A percentile compares a stretch with the other conserved stretches of the same genome.
These are phyloP conservation scores for Gerris buenoi DNA, from an alignment of 1,140 invertebrate genomes.

Conservation along the genomic window DNA sequence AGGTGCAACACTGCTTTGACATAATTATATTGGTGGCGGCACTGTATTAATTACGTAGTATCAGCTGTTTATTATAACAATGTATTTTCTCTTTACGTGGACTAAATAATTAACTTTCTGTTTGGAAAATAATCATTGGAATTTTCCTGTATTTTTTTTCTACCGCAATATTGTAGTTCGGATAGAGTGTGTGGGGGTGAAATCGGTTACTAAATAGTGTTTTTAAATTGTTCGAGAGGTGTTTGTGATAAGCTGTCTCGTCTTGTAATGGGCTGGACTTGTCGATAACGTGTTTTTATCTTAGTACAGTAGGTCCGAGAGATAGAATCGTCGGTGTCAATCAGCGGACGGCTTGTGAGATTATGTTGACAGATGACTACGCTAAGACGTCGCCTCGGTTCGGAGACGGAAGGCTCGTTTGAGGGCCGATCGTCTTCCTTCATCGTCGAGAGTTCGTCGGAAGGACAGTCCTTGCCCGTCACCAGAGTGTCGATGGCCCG, in stretches of 20 bases:
- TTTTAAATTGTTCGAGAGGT: no score
- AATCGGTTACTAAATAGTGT: no score
- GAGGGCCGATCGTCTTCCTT: background rate
- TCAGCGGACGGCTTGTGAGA: background rate
- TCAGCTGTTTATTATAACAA: background rate
- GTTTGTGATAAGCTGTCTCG: no score
- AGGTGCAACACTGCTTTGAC: no score
- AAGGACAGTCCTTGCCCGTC: background rate
- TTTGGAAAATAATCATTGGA: no score
- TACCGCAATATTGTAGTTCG: no score
- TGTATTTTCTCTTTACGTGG: background rate
- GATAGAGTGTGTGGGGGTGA: no score
- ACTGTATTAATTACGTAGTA: background rate
- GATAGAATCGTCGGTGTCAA: no score
- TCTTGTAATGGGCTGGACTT: background rate
- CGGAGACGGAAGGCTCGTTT: conserved; percentile 28
- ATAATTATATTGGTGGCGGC: background rate
- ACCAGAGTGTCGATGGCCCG: conserved; percentile 36
- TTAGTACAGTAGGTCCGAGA: no score
- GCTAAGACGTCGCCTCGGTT: conserved; percentile 28
- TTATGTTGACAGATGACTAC: conserved; percentile 25
- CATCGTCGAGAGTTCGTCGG: background rate
- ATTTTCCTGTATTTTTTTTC: no score
- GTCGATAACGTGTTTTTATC: background rate
- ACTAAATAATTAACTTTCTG: background rate